Evolutionary conservation across 2,888 invertebrate genomes (phyloP), one percentile per base, ranked within the genome.

Genomic region (Dorcus hopei): DNA sequence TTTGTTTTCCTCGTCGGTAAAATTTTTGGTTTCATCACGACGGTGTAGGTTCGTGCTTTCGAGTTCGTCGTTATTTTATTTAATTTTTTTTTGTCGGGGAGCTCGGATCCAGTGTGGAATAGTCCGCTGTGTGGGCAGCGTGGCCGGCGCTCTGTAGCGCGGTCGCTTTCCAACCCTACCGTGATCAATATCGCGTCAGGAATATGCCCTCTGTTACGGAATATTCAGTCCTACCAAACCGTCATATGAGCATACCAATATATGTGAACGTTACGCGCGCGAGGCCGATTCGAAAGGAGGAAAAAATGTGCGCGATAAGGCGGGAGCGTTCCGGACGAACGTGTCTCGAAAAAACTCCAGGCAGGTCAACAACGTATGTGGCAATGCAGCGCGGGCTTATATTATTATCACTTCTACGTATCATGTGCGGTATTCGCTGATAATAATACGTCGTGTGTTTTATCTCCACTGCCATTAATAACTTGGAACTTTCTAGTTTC

Each of bases 151-250:
- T 80, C 80, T 74, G 75, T 74, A 61, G 63, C 77, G 80, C 80
- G 80, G 81, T 80, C 81, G 80, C 74, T 80, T 80, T 82, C 81
- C 81, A 80, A 67, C 66, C 66, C 64, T 65, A 80, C 79, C 78
- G 64, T 70, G 80, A 81, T 81, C 81, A 82, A 82, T 82, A 82
- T 71, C 70, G 66, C 64, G 81, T 82, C 81, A 82, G 82, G 82
- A 82, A 82, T 82, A 81, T 80, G 81, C 81, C 81, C 81, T 80
- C 76, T 79, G 75, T 57, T 62, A 63, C 62, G 58, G 64, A 62
- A 68, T 66, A 66, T 67, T 68, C 67, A 65, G 68, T 68, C 62
- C 65, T 57, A 64, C 63, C 63, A 62, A 57, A 59, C 59, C 61
- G 61, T 63, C 65, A 66, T 63, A 62, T 65, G 65, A 59, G 64